Percentiles rank a stretch among this genome's conserved stretches.
Evolutionary conservation across 2,113 vertebrate species (phyloP).

Genomic region (Myiopsitta monachus): DNA sequence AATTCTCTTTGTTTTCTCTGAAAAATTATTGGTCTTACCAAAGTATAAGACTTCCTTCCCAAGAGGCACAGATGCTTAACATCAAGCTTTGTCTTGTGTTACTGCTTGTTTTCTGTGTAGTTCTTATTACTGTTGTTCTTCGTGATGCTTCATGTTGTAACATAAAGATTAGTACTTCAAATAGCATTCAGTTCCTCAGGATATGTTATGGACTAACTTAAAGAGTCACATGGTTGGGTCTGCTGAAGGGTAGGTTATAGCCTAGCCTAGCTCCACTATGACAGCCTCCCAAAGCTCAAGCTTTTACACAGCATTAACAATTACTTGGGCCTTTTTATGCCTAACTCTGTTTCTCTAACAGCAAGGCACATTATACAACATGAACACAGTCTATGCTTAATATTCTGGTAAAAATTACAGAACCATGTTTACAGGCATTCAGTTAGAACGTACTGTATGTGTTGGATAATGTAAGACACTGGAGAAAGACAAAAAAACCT

Average conservation of each 20-base stretch:
- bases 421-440: neutral
- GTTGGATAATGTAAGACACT: neutral
- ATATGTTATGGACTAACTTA: rapidly evolving
- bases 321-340: neutral
- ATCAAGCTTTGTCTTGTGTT: neutral
- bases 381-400: neutral
- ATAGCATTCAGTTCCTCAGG: neutral
- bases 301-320: neutral
- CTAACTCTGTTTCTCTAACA: neutral
- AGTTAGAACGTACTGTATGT: neutral
- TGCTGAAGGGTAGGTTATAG: neutral
- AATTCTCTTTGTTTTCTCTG: neutral
- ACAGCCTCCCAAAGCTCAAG: neutral
- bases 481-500: neutral
- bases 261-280: neutral
- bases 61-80: neutral
- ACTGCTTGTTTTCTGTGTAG: neutral
- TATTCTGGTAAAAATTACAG: neutral
- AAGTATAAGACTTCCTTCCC: neutral
- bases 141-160: neutral
- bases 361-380: neutral
- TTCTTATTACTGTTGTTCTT: neutral
- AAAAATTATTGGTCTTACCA: neutral
- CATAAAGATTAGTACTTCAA: neutral
- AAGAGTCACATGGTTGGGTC: neutral